A percentile compares a stretch with the other conserved stretches of the same genome.
These are phyloP conservation scores for Julus scanicus DNA, from an alignment of 2,888 invertebrate genomes.

Conservation along the genomic window DNA sequence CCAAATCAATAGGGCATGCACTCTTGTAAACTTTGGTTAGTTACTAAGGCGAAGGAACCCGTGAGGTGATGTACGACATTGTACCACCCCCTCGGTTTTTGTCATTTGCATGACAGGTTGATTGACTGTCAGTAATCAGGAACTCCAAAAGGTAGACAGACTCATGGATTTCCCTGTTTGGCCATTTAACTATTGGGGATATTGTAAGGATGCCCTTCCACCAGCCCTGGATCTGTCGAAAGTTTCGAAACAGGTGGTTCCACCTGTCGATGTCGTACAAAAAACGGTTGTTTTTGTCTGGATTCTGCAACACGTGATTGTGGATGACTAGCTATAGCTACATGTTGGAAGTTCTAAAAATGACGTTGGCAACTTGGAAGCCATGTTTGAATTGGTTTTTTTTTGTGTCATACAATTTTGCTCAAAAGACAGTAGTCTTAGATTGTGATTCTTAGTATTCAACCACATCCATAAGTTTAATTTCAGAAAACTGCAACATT, in stretches of 20 bases:
- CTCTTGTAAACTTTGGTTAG: not conserved
- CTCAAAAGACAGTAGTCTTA: too few species aligned
- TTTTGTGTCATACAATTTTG: too few species aligned
- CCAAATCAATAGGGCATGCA: constrained; percentile 36
- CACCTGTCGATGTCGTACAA: not conserved
- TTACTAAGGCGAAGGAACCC: not conserved
- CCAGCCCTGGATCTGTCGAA: too few species aligned
- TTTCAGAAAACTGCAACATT: too few species aligned
- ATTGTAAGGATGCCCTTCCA: not conserved
- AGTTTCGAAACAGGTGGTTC: not conserved
- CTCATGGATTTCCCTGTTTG: not conserved
- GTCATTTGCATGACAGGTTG: not conserved
- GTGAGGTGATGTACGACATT: too few species aligned
- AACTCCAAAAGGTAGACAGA: not conserved
- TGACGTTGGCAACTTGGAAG: too few species aligned
- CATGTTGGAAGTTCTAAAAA: too few species aligned
- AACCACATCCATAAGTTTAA: too few species aligned
- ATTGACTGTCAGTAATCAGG: not conserved
- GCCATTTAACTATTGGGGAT: not conserved
- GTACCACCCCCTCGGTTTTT: not conserved
- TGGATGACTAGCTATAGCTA: too few species aligned
- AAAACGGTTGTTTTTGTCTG: not conserved
- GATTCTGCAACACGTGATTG: too few species aligned
- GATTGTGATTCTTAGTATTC: too few species aligned
- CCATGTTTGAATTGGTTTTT: too few species aligned